Evolutionary conservation across 1,140 invertebrate species (phyloP), one percentile per base, ranked within the genome.

Genomic region (Ips typographus): DNA sequence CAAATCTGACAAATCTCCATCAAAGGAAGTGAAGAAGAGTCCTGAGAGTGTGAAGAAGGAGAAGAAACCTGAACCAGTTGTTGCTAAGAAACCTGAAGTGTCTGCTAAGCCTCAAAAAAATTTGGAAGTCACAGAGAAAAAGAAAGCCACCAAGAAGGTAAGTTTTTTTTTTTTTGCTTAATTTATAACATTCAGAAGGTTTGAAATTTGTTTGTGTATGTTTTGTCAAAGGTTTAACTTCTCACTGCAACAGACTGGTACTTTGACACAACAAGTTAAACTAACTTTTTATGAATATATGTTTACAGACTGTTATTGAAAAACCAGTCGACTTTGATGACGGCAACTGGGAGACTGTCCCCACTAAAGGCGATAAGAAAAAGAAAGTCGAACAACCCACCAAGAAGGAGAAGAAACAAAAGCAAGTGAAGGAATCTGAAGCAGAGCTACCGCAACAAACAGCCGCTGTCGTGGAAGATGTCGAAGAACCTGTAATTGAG

Each of bases 251-350:
- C n/a, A 47, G 44, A 47, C 82, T 71, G 87, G 4, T 47, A n/a
- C n/a, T n/a, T n/a, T n/a, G n/a, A n/a, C n/a, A n/a, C n/a, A n/a
- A n/a, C n/a, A n/a, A n/a, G n/a, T n/a, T n/a, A n/a, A n/a, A n/a
- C n/a, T n/a, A 37, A 55, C 41, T 59, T 40, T 59, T 43, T 42
- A n/a, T 61, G 42, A 43, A n/a, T n/a, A n/a, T n/a, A n/a, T n/a
- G n/a, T n/a, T 22, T 22, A 22, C 22, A 67, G 65, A 36, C 3
- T 53, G 2, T 6, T 51, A 41, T 64, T 22, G 60, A 89, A 73
- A 91, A 90, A 77, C 88, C 89, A 5, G 83, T 86, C 49, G 89
- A 91, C 74, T 90, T 85, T 81, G 89, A 91, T 79, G 89, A 90
- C 71, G 89, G 88, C 79, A 84, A 88, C 47, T 91, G 90, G 90